These are phyloP conservation scores for Coelogynopora nodosa DNA, from an alignment of 2,888 invertebrate genomes.

Conservation along the genomic window DNA sequence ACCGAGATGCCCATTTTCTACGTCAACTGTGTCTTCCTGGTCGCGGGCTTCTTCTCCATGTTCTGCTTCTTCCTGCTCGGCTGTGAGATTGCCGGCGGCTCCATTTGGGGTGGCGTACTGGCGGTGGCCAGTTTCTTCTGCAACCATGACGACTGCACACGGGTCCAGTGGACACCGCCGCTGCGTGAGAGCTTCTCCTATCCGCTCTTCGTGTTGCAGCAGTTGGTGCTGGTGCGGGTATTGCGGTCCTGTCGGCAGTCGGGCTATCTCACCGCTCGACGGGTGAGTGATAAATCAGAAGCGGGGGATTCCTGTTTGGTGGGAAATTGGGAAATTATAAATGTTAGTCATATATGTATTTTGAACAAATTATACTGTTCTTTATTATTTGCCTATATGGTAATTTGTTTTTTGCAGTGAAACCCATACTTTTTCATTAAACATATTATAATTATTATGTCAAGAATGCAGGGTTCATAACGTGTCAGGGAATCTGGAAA, in stretches of 20 bases:
- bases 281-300: no score
- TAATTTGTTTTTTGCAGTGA: no score
- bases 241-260: slow-evolving; percentile 52
- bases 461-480: no score
- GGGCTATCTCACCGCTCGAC: not conserved
- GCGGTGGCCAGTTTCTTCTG: slow-evolving; percentile 70
- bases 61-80: slow-evolving; percentile 66
- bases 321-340: no score
- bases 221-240: slow-evolving; percentile 68
- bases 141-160: slow-evolving; percentile 75
- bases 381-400: no score
- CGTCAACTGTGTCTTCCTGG: slow-evolving; percentile 72
- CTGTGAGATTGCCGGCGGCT: slow-evolving; percentile 14
- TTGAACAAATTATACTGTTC: no score
- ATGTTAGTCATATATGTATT: no score
- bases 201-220: slow-evolving; percentile 74
- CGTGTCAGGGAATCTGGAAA: no score
- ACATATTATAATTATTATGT: no score
- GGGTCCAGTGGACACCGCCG: slow-evolving; percentile 81
- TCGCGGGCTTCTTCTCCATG: slow-evolving; percentile 70
- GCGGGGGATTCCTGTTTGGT: no score
- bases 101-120: slow-evolving; percentile 38
- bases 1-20: slow-evolving; percentile 80
- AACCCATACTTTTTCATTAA: no score
- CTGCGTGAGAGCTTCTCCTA: slow-evolving; percentile 80